Conservation (phyloP, 2,797 vertebrate genomes). For the Chelonia mydas region DNA sequence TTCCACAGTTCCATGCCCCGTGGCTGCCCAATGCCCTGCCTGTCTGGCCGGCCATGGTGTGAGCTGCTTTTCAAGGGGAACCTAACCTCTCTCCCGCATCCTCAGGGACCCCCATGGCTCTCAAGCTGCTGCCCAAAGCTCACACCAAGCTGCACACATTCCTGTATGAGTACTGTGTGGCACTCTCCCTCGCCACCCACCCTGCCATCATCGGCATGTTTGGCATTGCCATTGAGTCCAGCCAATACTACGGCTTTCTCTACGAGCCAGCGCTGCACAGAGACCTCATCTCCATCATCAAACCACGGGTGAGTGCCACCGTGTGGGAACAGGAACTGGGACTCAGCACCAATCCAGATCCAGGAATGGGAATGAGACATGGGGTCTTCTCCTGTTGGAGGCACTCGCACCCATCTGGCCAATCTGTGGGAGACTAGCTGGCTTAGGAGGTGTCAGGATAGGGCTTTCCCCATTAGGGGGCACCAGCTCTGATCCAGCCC, state of each 20-base stretch:
- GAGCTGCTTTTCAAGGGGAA: background rate
- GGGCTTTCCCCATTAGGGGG: background rate
- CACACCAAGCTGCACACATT: slow-evolving; percentile 89
- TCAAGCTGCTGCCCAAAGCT: slow-evolving; percentile 90
- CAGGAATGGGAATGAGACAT: background rate
- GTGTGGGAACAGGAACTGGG: background rate
- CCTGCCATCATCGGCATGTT: slow-evolving; percentile 88
- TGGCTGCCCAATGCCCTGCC: background rate
- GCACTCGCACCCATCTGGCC: background rate
- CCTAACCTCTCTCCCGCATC: background rate
- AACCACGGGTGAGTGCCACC: slow-evolving; percentile 85
- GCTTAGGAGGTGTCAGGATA: background rate
- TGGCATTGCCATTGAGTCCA: slow-evolving; percentile 91
- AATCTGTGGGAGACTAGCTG: background rate
- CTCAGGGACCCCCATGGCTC: slow-evolving; percentile 91
- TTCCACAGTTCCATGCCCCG: background rate
- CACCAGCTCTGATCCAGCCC: accelerated
- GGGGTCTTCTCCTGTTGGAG: background rate
- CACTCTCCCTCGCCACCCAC: slow-evolving; percentile 89
- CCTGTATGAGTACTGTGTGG: slow-evolving; percentile 92
- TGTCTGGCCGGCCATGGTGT: background rate
- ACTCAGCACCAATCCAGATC: background rate
- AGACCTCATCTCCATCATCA: slow-evolving; percentile 92
- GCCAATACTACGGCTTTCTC: slow-evolving; percentile 90
- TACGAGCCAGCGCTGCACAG: slow-evolving; percentile 89